Base-by-base conservation (phyloP, 1,140 invertebrate species). In the Carcinoscorpius rotundicauda region DNA sequence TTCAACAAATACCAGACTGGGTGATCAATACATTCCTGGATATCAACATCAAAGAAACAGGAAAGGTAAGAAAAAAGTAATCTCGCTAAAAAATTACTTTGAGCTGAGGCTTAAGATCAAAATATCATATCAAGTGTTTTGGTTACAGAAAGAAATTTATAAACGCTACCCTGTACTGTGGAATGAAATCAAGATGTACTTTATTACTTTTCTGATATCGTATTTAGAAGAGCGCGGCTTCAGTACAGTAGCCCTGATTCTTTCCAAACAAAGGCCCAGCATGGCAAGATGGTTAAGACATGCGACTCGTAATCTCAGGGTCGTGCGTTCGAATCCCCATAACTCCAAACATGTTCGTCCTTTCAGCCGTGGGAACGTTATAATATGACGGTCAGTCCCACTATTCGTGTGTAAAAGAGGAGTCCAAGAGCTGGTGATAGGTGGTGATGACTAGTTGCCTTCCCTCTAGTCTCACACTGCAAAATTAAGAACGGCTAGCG, bases 171-270 rank as follows among this genome's bases (percentile, higher is more conserved):
- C 29, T 29, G 29, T 58, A 58, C 64, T 49, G 58, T 5, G 55
- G 56, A 68, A 60, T 70, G 65, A 68, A 53, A 56, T 69, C 6
- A 51, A 65, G 56, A 64, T 52, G 52, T 66, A 58, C 60, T 62
- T 71, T 6, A 64, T 71, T 62, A 66, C 70, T 9, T 71, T 71
- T 56, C 66, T 61, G 51, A 67, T 65, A 10, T 71, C 61, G 48
- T 69, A 69, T 67, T 64, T 67, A 52, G 60, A 49, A 6, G 68
- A 70, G 58, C 60, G 66, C 61, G 66, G 56, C 62, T 68, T 68
- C 52, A 68, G 48, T 51, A 60, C 60, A 8, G 66, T 65, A 6
- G 62, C 51, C 3, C 60, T 52, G n/a, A 50, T 65, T n/a, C 52
- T 68, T 6, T 62, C 66, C 5, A 68, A 68, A 59, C 62, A 68